Evolutionary conservation across 2,888 invertebrate genomes (phyloP), one percentile per base, ranked within the genome.

Genomic region (Colostygia pectinataria): DNA sequence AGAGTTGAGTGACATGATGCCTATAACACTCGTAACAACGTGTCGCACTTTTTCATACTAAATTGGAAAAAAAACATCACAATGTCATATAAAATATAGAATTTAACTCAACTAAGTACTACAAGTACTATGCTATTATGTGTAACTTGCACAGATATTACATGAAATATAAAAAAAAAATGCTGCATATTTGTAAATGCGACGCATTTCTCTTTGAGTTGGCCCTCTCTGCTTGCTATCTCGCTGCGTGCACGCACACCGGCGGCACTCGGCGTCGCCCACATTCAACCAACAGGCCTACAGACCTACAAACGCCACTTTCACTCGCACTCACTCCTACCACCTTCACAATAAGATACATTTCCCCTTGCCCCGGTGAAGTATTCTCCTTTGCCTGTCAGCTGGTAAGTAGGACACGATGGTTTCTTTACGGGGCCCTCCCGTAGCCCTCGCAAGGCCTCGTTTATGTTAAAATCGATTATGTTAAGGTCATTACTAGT

Each of bases 261-360:
- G 45, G 48, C 59, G 65, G 53, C 65, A 55, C 68, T 70, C 78
- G 29, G 58, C 85, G 68, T 71, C 80, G 60, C 86, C 71, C 78
- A 77, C 83, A 71, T 53, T 53, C 63, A 59, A 59, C 56, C 59
- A 65, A 53, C 75, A 85, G 84, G 86, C 89, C 89, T 87, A 88
- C 78, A 89, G 89, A 89, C 89, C 89, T 86, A 89, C 84, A 82
- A 86, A 83, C 75, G 53, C 52, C 68, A 74, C 81, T 80, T 83
- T 82, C 83, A 74, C 75, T 71, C 58, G 61, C 61, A 58, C 53
- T 48, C 53, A 52, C 52, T 55, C 70, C 66, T 77, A 66, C 55
- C 14, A 8, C 45, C 47, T 36, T 61, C 49, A 42, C 28, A 44
- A 64, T 80, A 83, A 57, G 63, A 61, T 49, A 32, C 31, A 67